A percentile compares a stretch with the other conserved stretches of the same genome.
These are phyloP conservation scores for Ellobium chinense DNA, from an alignment of 2,888 invertebrate genomes.

Conservation along the genomic window DNA sequence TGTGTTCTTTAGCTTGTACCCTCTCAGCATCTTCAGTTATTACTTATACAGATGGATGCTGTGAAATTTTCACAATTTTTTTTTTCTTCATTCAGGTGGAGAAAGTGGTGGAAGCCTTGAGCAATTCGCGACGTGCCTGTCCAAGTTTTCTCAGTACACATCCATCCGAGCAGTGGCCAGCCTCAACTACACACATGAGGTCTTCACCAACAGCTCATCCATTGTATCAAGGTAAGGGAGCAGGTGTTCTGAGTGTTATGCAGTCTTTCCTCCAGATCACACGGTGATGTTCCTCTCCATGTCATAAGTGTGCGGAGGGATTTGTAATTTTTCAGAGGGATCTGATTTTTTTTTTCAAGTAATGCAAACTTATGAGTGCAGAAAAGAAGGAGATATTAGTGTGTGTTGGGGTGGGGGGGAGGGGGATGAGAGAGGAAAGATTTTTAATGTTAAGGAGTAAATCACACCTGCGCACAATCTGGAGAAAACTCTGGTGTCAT, in stretches of 20 bases:
- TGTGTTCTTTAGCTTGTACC: no score
- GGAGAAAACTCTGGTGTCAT: no score
- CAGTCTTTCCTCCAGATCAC: no score
- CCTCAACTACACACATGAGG: slow-evolving; percentile 92
- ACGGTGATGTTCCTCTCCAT: neutral
- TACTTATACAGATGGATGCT: no score
- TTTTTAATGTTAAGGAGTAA: no score
- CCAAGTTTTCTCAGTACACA: slow-evolving; percentile 90
- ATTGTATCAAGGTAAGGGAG: slow-evolving; percentile 80
- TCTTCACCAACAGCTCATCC: slow-evolving; percentile 85
- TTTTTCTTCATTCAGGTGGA: slow-evolving; percentile 52
- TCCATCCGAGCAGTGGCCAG: slow-evolving; percentile 90
- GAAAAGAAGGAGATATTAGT: neutral
- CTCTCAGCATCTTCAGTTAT: no score
- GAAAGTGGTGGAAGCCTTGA: slow-evolving; percentile 73
- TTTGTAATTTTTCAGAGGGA: neutral
- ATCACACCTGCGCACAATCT: no score
- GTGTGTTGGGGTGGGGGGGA: no score
- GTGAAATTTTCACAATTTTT: no score
- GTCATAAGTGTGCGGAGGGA: neutral
- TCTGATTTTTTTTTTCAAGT: neutral
- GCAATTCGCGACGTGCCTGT: slow-evolving; percentile 90
- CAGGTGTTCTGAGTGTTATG: neutral
- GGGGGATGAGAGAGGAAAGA: no score
- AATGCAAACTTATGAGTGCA: neutral